A percentile compares a stretch with the other conserved stretches of the same genome.
Evolutionary conservation across 2,113 vertebrate species (phyloP).

Genomic region (Petrocephalus microphthalmus): DNA sequence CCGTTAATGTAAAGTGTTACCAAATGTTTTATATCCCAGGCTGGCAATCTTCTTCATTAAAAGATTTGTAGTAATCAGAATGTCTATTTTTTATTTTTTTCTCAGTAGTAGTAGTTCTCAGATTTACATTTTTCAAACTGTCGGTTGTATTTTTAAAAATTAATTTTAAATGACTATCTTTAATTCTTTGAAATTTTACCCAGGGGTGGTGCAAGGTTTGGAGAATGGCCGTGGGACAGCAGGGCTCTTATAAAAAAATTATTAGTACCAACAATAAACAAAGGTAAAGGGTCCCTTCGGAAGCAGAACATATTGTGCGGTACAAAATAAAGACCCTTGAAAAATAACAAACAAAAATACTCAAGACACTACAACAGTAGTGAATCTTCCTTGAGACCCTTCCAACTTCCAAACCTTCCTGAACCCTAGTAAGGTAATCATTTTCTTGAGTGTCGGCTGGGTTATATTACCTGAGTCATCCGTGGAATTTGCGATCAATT

Average conservation of each 20-base stretch:
- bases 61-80: not conserved
- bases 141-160: not conserved
- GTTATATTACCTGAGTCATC: not conserved
- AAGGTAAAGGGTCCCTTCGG: not conserved
- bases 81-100: not conserved
- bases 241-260: not conserved
- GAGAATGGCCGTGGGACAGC: not conserved
- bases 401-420: not conserved
- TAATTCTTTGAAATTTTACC: not conserved
- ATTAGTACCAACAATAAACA: constrained; percentile 5
- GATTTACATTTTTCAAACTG: not conserved
- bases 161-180: not conserved
- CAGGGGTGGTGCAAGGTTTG: not conserved
- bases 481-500: not conserved
- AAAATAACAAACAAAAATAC: not conserved
- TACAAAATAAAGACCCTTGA: not conserved
- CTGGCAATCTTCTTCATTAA: not conserved
- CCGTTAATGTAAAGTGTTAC: no score
- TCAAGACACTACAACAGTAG: not conserved
- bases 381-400: not conserved
- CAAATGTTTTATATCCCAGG: not conserved
- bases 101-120: no score
- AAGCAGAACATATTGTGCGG: not conserved
- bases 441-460: not conserved
- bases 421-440: not conserved